Conservation (phyloP, 2,888 invertebrate genomes). For the Drosophila maculinotata region DNA sequence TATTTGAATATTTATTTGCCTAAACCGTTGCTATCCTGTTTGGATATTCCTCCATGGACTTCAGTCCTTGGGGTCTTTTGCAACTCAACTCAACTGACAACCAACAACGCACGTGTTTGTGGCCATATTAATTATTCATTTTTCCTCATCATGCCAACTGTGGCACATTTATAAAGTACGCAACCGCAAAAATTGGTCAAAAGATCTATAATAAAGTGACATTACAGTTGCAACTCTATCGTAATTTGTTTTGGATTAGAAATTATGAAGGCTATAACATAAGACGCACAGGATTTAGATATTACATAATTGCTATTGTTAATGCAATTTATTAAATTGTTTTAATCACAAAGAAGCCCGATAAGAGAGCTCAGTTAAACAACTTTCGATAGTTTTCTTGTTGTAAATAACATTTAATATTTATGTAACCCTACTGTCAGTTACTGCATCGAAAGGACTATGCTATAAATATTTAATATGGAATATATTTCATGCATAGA, state of each 20-base stretch:
- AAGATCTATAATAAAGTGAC: slow-evolving; percentile 48
- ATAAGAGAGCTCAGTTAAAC: too few species aligned
- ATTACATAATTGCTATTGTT: neutral
- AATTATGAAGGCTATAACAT: neutral
- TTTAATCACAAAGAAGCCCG: slow-evolving; percentile 6
- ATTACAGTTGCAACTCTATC: slow-evolving; percentile 40
- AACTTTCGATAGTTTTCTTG: too few species aligned
- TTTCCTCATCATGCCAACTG: slow-evolving; percentile 59
- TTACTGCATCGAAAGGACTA: slow-evolving; percentile 42
- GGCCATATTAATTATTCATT: slow-evolving; percentile 71
- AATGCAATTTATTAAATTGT: neutral
- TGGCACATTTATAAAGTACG: slow-evolving; percentile 57
- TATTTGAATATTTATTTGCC: slow-evolving; percentile 66
- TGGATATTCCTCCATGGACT: slow-evolving; percentile 19
- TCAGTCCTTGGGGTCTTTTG: slow-evolving; percentile 7
- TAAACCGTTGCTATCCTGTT: slow-evolving; percentile 45
- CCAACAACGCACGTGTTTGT: slow-evolving; percentile 39
- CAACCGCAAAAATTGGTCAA: slow-evolving; percentile 58
- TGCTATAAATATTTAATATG: slow-evolving; percentile 35
- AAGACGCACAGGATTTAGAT: neutral
- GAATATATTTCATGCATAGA: slow-evolving; percentile 2
- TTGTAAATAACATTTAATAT: neutral
- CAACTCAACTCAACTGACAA: slow-evolving; percentile 38
- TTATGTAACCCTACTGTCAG: slow-evolving; percentile 29
- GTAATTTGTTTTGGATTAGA: slow-evolving; percentile 49